These are phyloP conservation scores for Nineta flava DNA, from an alignment of 2,888 invertebrate species.

Conservation along the genomic window DNA sequence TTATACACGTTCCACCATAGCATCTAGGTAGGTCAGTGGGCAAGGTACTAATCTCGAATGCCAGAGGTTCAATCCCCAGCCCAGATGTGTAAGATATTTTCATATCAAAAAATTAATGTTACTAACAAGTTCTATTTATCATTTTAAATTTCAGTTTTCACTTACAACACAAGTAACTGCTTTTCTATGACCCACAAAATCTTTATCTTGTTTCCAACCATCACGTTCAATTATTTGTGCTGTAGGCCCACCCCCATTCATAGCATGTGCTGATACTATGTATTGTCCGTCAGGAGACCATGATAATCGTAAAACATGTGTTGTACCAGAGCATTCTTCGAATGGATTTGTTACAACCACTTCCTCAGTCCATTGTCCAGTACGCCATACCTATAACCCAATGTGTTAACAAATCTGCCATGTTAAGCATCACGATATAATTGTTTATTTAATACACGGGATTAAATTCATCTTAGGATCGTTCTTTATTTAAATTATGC, in stretches of 20 bases:
- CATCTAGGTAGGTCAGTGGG: too few relatives aligned
- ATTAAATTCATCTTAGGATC: too few relatives aligned
- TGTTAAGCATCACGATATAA: too few relatives aligned
- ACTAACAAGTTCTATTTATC: too few relatives aligned
- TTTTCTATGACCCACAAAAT: slow-evolving; percentile 96
- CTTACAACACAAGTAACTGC: slow-evolving; percentile 85
- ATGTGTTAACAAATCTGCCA: background rate
- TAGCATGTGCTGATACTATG: slow-evolving; percentile 92
- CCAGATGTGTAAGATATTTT: too few relatives aligned
- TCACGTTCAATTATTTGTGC: slow-evolving; percentile 91
- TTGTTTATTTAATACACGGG: too few relatives aligned
- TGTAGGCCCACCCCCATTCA: slow-evolving; percentile 96
- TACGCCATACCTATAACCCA: slow-evolving; percentile 53
- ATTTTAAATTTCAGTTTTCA: slow-evolving; percentile 6
- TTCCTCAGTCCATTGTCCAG: slow-evolving; percentile 86
- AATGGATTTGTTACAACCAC: slow-evolving; percentile 83
- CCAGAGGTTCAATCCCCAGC: too few relatives aligned
- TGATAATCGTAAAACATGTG: slow-evolving; percentile 78
- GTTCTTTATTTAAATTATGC: too few relatives aligned
- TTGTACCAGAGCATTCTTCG: slow-evolving; percentile 71
- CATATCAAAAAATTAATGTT: too few relatives aligned
- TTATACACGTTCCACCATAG: too few relatives aligned
- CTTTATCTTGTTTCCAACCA: slow-evolving; percentile 87
- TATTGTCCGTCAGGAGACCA: slow-evolving; percentile 99
- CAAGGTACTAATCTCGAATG: too few relatives aligned